These are phyloP conservation scores for Eptesicus fuscus DNA, from an alignment of 2,113 vertebrate species.

Conservation along the genomic window DNA sequence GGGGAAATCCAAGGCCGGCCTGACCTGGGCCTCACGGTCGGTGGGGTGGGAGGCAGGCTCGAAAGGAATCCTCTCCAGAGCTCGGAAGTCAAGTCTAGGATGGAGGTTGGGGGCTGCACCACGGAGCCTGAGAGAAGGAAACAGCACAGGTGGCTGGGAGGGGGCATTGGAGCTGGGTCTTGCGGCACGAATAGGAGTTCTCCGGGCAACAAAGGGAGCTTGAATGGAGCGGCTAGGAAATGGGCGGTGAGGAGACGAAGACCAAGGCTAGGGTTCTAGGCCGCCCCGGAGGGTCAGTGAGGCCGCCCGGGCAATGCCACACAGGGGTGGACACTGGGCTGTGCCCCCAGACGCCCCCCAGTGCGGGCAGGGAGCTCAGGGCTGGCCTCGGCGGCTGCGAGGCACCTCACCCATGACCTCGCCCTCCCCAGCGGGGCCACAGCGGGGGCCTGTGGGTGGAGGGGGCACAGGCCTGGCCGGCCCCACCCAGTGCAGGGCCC, in stretches of 20 bases:
- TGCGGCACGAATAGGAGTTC: accelerated
- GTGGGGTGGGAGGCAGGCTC: accelerated
- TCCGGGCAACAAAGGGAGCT: neutral
- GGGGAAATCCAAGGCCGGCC: neutral
- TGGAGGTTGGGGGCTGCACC: accelerated
- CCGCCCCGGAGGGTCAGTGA: neutral
- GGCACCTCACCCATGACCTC: accelerated
- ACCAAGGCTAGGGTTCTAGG: no score
- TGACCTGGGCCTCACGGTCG: neutral
- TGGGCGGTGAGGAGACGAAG: neutral
- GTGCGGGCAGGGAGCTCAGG: accelerated
- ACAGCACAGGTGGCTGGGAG: no score
- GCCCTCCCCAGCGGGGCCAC: no score
- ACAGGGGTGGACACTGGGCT: accelerated
- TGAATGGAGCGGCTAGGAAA: neutral
- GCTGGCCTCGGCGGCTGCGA: no score
- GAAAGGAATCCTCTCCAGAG: neutral
- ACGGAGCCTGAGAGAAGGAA: neutral
- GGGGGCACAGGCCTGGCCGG: no score
- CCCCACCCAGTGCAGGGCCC: neutral
- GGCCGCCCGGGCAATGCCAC: no score
- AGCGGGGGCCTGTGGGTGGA: neutral
- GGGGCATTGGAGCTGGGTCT: neutral
- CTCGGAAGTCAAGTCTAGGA: neutral
- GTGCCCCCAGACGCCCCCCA: accelerated